Percentiles rank a stretch among this genome's conserved stretches.
phyloP scores from a whole-genome alignment of 1,140 invertebrate genomes.

The Acromyrmex echinatior region DNA sequence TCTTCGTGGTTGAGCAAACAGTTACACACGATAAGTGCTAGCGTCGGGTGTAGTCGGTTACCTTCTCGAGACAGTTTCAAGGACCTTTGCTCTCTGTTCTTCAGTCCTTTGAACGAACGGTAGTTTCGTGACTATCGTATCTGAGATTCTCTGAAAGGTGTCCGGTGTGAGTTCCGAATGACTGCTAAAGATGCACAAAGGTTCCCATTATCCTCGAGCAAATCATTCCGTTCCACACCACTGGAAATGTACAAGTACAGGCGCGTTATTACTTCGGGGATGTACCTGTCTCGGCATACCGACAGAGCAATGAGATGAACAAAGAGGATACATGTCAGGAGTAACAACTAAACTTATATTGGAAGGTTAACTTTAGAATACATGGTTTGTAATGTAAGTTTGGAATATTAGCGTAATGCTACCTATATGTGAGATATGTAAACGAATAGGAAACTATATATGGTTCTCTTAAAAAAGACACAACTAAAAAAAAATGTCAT shows the following conservation, averaged over 20 bases:
- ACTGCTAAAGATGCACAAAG: conserved; percentile 71
- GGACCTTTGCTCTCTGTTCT: conserved; percentile 73
- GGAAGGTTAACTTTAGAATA: not conserved
- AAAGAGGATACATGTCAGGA: not conserved
- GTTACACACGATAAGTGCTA: conserved; percentile 82
- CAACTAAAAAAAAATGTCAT: too few relatives aligned
- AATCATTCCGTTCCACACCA: conserved; percentile 65
- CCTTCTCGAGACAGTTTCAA: conserved; percentile 81
- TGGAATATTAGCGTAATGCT: not conserved
- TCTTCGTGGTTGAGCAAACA: conserved; percentile 82
- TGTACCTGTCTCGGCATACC: not conserved
- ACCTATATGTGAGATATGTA: not conserved
- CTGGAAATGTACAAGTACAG: not conserved
- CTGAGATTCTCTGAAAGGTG: conserved; percentile 67
- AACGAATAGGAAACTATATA: not conserved
- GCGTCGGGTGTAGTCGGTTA: conserved; percentile 73
- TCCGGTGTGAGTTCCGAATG: conserved; percentile 42
- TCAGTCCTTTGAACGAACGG: conserved; percentile 42
- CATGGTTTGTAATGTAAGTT: conserved; percentile 6
- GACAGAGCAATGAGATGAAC: not conserved
- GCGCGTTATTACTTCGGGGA: not conserved
- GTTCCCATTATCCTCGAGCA: conserved; percentile 57
- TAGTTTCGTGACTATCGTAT: conserved; percentile 41
- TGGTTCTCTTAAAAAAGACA: too few relatives aligned
- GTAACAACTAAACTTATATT: conserved; percentile 21